Evolutionary conservation across 2,888 invertebrate species (phyloP).

Genomic region (Neoscelio sp.): DNA sequence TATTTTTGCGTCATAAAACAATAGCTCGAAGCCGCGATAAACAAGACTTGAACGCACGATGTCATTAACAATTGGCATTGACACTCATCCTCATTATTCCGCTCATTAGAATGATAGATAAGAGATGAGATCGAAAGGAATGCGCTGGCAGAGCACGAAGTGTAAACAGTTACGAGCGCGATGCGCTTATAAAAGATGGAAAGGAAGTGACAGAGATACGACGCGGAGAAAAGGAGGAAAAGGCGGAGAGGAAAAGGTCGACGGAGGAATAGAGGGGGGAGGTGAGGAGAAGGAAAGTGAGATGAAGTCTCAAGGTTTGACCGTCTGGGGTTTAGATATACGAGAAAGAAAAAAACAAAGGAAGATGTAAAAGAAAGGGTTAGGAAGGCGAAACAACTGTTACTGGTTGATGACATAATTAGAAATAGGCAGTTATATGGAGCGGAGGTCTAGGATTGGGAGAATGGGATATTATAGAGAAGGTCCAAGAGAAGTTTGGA

Average conservation of each 20-base stretch:
- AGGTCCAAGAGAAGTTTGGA: no score
- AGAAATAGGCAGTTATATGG: no score
- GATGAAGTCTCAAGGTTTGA: no score
- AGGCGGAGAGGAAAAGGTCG: constrained; percentile 59
- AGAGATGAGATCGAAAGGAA: constrained; percentile 59
- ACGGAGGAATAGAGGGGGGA: no score
- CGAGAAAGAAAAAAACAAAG: no score
- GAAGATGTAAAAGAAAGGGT: no score
- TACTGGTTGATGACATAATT: no score
- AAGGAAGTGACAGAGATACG: constrained; percentile 36
- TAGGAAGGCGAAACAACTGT: no score
- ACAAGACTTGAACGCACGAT: constrained; percentile 27
- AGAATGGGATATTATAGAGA: no score
- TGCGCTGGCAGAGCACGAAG: constrained; percentile 28
- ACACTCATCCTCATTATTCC: constrained; percentile 34
- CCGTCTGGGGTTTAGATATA: no score
- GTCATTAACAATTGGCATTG: constrained; percentile 47
- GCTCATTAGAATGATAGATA: constrained; percentile 56
- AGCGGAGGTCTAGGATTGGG: no score
- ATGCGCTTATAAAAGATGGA: constrained; percentile 12
- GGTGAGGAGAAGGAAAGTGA: no score
- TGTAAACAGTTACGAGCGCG: constrained; percentile 43
- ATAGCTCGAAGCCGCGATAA: constrained; percentile 18
- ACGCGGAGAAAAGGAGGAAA: constrained; percentile 9
- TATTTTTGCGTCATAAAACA: constrained; percentile 11